Base-by-base conservation (phyloP, 2,797 vertebrate genomes). In the Carduelis carduelis region DNA sequence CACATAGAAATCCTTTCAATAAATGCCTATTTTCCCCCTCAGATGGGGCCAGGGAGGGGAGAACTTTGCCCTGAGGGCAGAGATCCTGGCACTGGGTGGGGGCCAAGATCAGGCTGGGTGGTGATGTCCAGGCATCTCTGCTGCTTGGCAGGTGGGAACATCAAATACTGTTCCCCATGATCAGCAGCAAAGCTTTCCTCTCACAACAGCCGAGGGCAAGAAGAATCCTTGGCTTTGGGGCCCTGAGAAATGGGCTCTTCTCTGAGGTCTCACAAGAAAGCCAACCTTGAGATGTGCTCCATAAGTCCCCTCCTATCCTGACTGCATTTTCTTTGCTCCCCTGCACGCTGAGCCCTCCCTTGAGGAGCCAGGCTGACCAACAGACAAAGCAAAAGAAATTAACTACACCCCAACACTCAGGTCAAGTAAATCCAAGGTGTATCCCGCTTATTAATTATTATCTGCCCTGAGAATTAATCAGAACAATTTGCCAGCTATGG, bases 231-330 rank as follows among this genome's bases (percentile, higher is more conserved):
- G 1, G 59, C 32, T 26, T 61, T 21, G 12, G 21, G 21, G 32
- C 7, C 17, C 44, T 3, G 8, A 72, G 64, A 61, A 83, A 37
- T 0, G 3, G 35, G 39, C 23, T 72, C 23, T 61, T 47, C 53
- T 44, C 59, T 16, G 32, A 72, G n/a, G 18, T 26, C 4, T 72
- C 32, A 66, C 17, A 35, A 56, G 27, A 15, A 44, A 35, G 20
- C 35, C n/a, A 79, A 14, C 37, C 47, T 32, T 34, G 27, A 66
- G 39, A 41, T 2, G 6, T 66, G 24, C 19, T 46, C 1, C 0
- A 1, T n/a, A 5, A 39, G 21, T 28, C 12, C 13, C 26, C 30
- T 43, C 61, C 76, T 26, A 20, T 21, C 35, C 28, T 0, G 0
- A 11, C 28, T 65, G 32, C 65, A 16, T 15, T 14, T n/a, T 63